Evolutionary conservation across 2,797 vertebrate genomes (phyloP).

Genomic region (Tamandua tetradactyla): DNA sequence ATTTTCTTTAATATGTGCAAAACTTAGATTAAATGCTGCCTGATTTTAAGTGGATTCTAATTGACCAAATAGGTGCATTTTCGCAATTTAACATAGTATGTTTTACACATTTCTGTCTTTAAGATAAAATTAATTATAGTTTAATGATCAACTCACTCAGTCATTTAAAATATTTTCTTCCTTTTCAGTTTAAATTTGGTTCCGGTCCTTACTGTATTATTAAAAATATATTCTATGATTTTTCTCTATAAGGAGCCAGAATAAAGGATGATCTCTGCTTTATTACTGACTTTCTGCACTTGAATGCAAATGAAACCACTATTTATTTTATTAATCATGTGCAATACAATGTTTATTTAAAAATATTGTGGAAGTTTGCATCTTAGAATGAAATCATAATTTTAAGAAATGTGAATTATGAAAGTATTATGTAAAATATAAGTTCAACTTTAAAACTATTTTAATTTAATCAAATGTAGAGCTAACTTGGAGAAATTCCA

Average conservation of each 20-base stretch:
- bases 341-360: slow-evolving; percentile 61
- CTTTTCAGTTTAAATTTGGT: slow-evolving; percentile 53
- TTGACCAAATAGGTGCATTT: slow-evolving; percentile 69
- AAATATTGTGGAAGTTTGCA: slow-evolving; percentile 19
- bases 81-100: slow-evolving; percentile 66
- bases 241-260: slow-evolving; percentile 46
- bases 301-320: slow-evolving; percentile 65
- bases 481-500: background rate
- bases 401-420: slow-evolving; percentile 73
- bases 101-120: slow-evolving; percentile 75
- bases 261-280: slow-evolving; percentile 63
- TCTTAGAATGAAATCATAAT: slow-evolving; percentile 51
- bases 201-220: slow-evolving; percentile 52
- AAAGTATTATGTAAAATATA: slow-evolving; percentile 46
- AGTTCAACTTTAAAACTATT: slow-evolving; percentile 59
- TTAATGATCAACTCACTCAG: slow-evolving; percentile 46
- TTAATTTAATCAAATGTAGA: slow-evolving; percentile 30
- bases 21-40: slow-evolving; percentile 45
- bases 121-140: slow-evolving; percentile 67
- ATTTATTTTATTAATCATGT: slow-evolving; percentile 69
- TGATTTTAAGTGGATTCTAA: slow-evolving; percentile 57
- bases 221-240: no score
- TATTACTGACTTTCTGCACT: slow-evolving; percentile 64
- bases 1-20: background rate
- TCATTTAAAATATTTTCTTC: slow-evolving; percentile 65